phyloP scores from a whole-genome alignment of 2,797 vertebrate genomes.

The Lepus oiostolus region DNA sequence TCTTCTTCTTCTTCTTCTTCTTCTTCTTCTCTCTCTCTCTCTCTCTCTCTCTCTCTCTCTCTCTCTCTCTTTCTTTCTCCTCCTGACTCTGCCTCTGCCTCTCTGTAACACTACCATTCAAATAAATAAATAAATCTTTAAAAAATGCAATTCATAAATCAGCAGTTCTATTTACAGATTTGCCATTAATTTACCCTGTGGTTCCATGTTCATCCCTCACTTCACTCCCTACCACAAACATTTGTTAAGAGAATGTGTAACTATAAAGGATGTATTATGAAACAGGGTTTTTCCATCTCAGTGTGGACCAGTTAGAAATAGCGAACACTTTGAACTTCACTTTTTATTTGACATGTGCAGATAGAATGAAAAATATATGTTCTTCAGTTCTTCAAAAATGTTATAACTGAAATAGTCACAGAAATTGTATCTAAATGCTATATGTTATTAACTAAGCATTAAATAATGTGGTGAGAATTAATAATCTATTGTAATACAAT shows the following conservation, averaged over 20 bases:
- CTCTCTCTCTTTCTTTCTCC: too few relatives aligned
- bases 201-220: neutral
- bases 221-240: neutral
- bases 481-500: slow-evolving; percentile 66
- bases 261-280: neutral
- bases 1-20: too few relatives aligned
- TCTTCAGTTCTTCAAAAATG: neutral
- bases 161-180: neutral
- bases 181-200: neutral
- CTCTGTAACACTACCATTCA: too few relatives aligned
- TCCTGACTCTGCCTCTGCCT: too few relatives aligned
- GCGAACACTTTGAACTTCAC: neutral
- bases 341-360: neutral
- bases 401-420: neutral
- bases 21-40: too few relatives aligned
- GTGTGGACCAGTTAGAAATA: neutral
- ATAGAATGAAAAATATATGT: neutral
- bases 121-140: too few relatives aligned
- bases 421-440: neutral
- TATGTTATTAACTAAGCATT: slow-evolving; percentile 14
- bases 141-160: neutral
- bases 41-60: too few relatives aligned
- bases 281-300: neutral
- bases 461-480: slow-evolving; percentile 66
- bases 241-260: neutral